phyloP scores from a whole-genome alignment of 92 coral and sea anemone species.

The Palythoa grandis region DNA sequence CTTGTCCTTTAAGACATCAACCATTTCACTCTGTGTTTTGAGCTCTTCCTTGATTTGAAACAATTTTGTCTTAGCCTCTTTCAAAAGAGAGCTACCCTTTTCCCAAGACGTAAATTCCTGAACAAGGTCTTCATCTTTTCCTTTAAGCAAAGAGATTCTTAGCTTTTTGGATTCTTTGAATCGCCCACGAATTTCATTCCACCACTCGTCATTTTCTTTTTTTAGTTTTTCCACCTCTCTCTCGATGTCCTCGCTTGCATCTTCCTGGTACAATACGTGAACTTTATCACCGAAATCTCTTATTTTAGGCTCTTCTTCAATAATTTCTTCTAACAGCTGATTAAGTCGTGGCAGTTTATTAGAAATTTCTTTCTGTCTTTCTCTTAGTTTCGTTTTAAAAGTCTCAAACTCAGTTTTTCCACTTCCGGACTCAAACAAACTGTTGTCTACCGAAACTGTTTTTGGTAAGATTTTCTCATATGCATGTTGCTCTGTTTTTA shows the following conservation, averaged over 20 bases:
- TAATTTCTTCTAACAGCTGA: constrained; percentile 53
- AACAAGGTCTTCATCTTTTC: constrained; percentile 69
- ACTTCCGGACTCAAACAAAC: constrained; percentile 27
- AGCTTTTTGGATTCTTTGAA: constrained; percentile 77
- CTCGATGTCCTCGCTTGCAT: constrained; percentile 36
- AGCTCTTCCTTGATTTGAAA: constrained; percentile 41
- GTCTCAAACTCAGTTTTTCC: constrained; percentile 38
- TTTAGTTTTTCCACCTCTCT: constrained; percentile 52
- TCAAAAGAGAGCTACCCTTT: constrained; percentile 68
- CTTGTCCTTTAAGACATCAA: constrained; percentile 23
- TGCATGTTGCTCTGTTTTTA: constrained; percentile 26
- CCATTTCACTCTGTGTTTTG: constrained; percentile 15
- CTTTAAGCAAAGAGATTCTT: constrained; percentile 67
- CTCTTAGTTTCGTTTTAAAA: constrained; percentile 58
- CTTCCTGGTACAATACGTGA: constrained; percentile 26
- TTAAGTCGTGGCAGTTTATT: constrained; percentile 64
- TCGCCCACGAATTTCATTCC: constrained; percentile 63
- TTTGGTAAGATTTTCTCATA: constrained; percentile 12
- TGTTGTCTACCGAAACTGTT: neutral
- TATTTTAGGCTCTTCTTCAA: constrained; percentile 52
- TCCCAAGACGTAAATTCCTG: constrained; percentile 77
- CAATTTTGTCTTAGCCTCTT: constrained; percentile 56
- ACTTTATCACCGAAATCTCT: constrained; percentile 31
- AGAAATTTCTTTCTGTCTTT: constrained; percentile 64
- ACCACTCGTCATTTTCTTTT: constrained; percentile 65